Base-by-base conservation (phyloP, 1,140 invertebrate genomes). In the Drosophila chauvacae region DNA sequence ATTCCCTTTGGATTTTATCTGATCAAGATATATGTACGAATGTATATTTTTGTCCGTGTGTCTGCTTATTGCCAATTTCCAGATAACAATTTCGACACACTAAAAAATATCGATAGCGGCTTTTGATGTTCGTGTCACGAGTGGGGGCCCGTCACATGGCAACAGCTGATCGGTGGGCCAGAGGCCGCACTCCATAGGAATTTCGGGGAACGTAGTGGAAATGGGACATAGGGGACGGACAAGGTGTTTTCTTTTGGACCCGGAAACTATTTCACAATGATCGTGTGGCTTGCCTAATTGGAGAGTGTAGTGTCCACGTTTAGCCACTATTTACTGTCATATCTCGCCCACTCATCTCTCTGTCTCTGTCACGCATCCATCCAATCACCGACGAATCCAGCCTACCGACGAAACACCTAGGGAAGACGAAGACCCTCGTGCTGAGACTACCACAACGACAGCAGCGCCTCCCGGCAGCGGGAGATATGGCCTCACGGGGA, bases 221-320 rank as follows among this genome's bases (percentile, higher is more conserved):
- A 68, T 68, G 61, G 35, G 11, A 41, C 44, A 33, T 14, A 23
- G 26, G 26, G 30, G 33, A 39, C 30, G 20, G 37, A 41, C 45
- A 42, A 70, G 42, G 66, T 50, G 26, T 37, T 50, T 72, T 71
- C 35, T 72, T 72, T 72, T 60, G 37, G 45, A 72, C 37, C 68
- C 33, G 65, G 18, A 60, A 26, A 68, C 23, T 56, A 73, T 73
- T 73, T 73, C 70, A 73, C 70, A 50, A 73, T 72, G 70, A 42
- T 16, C 30, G 1, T 4, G 37, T 4, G 28, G 39, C 45, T 72
- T 72, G 45, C 55, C 55, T 51, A 51, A 72, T 39, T 42, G 37
- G 6, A 33, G 35, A 2, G 53, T 55, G 20, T 66, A 11, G 18
- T 18, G n/a, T 10, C 11, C 10, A 14, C 58, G 55, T 50, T 26